Conservation (phyloP, 1,140 invertebrate genomes). For the Palaemon carinicauda region DNA sequence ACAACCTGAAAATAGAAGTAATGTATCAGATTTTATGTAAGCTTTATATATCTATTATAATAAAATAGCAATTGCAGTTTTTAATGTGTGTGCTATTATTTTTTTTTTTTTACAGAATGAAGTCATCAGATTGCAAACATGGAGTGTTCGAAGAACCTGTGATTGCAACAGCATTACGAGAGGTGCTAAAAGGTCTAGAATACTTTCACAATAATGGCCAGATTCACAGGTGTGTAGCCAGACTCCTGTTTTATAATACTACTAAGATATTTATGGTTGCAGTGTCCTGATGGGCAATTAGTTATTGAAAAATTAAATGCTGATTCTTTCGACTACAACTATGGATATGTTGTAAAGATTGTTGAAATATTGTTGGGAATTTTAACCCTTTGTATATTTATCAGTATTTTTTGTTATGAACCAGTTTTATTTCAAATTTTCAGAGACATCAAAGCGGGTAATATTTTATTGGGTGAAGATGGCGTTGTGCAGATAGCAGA, state of each 20-base stretch:
- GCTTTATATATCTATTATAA: no score
- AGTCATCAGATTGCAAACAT: conserved; percentile 87
- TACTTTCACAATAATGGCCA: conserved; percentile 97
- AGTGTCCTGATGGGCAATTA: neutral
- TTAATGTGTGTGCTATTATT: no score
- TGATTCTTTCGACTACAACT: no score
- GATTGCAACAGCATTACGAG: conserved; percentile 98
- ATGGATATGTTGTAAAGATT: no score
- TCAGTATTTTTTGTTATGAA: neutral
- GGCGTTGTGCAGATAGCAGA: conserved; percentile 98
- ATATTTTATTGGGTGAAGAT: conserved; percentile 96
- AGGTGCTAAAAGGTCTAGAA: conserved; percentile 97
- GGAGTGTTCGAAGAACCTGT: conserved; percentile 98
- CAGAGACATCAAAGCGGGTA: conserved; percentile 97
- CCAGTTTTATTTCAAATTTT: conserved; percentile 61
- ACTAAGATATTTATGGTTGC: neutral
- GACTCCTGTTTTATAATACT: neutral
- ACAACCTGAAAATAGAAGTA: no score
- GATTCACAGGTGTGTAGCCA: conserved; percentile 83
- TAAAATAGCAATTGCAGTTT: no score
- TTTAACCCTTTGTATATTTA: no score
- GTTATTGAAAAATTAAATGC: no score
- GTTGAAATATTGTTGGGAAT: no score
- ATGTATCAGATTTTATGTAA: no score
- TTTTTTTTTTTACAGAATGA: conserved; percentile 72